phyloP scores from a whole-genome alignment of 1,140 invertebrate genomes.

The Cydia amplana region DNA sequence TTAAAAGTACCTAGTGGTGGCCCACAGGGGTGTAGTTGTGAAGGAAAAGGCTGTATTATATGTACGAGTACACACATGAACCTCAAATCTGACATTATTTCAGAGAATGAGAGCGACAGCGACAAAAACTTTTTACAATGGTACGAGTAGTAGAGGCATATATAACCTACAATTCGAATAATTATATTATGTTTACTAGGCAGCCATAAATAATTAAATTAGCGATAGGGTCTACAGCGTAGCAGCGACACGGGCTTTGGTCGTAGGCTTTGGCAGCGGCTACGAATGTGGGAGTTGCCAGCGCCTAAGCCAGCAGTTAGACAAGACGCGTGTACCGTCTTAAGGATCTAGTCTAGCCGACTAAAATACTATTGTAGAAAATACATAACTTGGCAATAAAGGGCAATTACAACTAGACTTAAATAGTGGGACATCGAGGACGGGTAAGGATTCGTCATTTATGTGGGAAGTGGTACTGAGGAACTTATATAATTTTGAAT shows the following conservation, averaged over 20 bases:
- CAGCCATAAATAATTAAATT: slow-evolving; percentile 45
- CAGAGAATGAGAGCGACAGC: too few relatives aligned
- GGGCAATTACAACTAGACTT: too few relatives aligned
- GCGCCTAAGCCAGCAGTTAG: slow-evolving; percentile 49
- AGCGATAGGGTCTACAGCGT: slow-evolving; percentile 49
- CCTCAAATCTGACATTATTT: too few relatives aligned
- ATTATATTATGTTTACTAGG: slow-evolving; percentile 8
- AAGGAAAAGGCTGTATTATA: too few relatives aligned
- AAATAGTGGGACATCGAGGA: too few relatives aligned
- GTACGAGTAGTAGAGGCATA: background rate
- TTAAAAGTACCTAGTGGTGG: too few relatives aligned
- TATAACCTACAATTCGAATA: background rate
- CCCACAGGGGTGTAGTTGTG: too few relatives aligned
- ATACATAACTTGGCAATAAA: background rate
- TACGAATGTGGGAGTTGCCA: slow-evolving; percentile 70
- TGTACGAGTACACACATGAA: too few relatives aligned
- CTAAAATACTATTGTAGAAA: background rate
- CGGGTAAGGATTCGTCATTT: too few relatives aligned
- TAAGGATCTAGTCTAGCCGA: background rate
- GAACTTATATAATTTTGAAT: too few relatives aligned
- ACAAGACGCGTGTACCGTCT: slow-evolving; percentile 22
- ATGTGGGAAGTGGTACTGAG: too few relatives aligned
- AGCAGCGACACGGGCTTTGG: slow-evolving; percentile 61
- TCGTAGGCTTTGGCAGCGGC: slow-evolving; percentile 68
- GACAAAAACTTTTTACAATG: too few relatives aligned